Conservation (phyloP, 1,140 invertebrate genomes). For the Heliconius eleuchia region DNA sequence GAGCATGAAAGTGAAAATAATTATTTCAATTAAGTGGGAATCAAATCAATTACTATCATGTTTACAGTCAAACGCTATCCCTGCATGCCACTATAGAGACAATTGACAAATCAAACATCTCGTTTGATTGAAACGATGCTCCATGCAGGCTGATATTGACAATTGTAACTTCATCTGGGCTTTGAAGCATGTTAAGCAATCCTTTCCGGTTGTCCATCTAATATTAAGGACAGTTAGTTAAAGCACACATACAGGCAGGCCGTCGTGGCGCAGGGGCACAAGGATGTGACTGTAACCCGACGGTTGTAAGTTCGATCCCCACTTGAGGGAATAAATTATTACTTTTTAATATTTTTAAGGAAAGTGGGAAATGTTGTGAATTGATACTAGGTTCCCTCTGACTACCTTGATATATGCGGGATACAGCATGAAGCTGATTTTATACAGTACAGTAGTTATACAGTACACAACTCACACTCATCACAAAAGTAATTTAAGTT, state of each 20-base stretch:
- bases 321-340: no score
- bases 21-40: background rate
- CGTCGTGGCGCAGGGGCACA: no score
- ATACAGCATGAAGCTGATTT: no score
- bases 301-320: no score
- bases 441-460: no score
- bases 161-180: background rate
- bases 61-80: background rate
- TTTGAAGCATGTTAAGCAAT: background rate
- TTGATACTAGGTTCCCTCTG: no score
- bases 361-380: no score
- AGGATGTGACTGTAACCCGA: no score
- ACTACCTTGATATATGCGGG: no score
- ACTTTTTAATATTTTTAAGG: no score
- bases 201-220: background rate
- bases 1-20: background rate
- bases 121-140: background rate
- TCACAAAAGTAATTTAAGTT: no score
- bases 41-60: background rate
- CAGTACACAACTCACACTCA: no score
- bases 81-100: background rate
- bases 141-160: background rate
- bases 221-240: background rate
- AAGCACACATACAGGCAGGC: background rate
- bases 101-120: background rate